These are phyloP conservation scores for Drosophila robusta DNA, from an alignment of 2,888 invertebrate genomes.

Conservation along the genomic window DNA sequence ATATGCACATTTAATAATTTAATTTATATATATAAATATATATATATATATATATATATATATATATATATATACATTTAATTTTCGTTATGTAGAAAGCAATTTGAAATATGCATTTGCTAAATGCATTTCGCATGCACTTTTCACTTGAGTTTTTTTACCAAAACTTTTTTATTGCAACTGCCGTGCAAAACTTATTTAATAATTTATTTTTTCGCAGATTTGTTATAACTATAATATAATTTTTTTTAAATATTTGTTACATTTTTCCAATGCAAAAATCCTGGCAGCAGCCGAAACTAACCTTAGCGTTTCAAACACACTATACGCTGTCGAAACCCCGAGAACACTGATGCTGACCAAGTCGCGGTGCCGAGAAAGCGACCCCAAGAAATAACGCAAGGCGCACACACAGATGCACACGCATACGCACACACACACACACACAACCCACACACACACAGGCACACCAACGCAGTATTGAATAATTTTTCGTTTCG, in stretches of 20 bases:
- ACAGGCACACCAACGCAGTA: slow-evolving; percentile 54
- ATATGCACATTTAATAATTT: slow-evolving; percentile 52
- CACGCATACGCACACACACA: slow-evolving; percentile 25
- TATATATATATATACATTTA: slow-evolving; percentile 5
- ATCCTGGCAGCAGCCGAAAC: slow-evolving; percentile 79
- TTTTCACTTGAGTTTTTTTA: slow-evolving; percentile 54
- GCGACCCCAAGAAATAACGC: slow-evolving; percentile 80
- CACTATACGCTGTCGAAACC: slow-evolving; percentile 86
- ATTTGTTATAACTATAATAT: slow-evolving; percentile 7
- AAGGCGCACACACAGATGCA: slow-evolving; percentile 44
- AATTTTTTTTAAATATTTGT: slow-evolving; percentile 8
- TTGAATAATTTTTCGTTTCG: slow-evolving; percentile 63
- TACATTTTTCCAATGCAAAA: slow-evolving; percentile 47
- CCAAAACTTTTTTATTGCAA: neutral
- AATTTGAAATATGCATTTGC: slow-evolving; percentile 6
- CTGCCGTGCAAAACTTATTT: too few relatives aligned
- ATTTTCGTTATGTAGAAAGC: slow-evolving; percentile 23
- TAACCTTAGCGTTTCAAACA: slow-evolving; percentile 86
- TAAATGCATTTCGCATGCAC: slow-evolving; percentile 50
- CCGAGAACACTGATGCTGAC: slow-evolving; percentile 86
- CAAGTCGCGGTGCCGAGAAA: slow-evolving; percentile 83
- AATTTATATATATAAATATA: neutral
- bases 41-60: neutral
- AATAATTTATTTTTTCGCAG: slow-evolving; percentile 5
- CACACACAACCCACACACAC: slow-evolving; percentile 29